Percentiles rank a stretch among this genome's conserved stretches.
phyloP scores from a whole-genome alignment of 2,797 vertebrate genomes.

The Anguilla anguilla region DNA sequence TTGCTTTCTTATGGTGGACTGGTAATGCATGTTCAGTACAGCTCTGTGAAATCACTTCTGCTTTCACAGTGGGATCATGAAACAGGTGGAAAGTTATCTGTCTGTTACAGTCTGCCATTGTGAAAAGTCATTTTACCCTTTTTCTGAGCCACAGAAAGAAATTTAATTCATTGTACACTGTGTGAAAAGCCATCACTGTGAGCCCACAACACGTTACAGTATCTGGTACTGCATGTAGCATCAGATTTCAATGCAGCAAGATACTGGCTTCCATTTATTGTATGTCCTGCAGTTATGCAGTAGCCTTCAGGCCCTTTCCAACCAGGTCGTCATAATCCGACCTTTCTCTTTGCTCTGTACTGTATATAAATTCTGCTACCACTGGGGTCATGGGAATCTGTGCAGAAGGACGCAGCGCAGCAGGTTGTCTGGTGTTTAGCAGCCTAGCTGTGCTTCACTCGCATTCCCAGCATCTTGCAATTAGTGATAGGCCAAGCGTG shows the following conservation, averaged over 20 bases:
- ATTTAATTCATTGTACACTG: background rate
- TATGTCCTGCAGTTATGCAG: slow-evolving; percentile 10
- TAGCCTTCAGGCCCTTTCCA: background rate
- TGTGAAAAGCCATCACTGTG: background rate
- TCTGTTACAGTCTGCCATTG: background rate
- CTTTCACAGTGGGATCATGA: background rate
- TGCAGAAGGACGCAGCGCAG: slow-evolving; percentile 32
- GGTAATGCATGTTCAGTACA: background rate
- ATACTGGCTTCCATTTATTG: background rate
- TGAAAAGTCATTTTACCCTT: background rate
- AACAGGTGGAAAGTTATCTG: background rate
- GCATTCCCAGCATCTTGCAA: slow-evolving; percentile 38
- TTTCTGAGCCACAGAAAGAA: background rate
- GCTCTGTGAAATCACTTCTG: background rate
- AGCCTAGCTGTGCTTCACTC: slow-evolving; percentile 15
- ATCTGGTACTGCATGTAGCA: background rate
- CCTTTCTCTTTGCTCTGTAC: slow-evolving; percentile 17
- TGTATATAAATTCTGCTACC: slow-evolving; percentile 29
- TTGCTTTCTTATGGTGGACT: background rate
- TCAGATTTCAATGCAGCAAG: background rate
- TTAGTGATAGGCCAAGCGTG: slow-evolving; percentile 31
- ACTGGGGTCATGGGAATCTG: slow-evolving; percentile 30
- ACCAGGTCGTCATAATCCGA: slow-evolving; percentile 7
- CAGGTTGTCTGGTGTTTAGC: slow-evolving; percentile 17
- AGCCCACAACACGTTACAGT: background rate